A percentile compares a stretch with the other conserved stretches of the same genome.
These are phyloP conservation scores for Gallinago undulata DNA, from an alignment of 2,113 vertebrate species.

Conservation along the genomic window DNA sequence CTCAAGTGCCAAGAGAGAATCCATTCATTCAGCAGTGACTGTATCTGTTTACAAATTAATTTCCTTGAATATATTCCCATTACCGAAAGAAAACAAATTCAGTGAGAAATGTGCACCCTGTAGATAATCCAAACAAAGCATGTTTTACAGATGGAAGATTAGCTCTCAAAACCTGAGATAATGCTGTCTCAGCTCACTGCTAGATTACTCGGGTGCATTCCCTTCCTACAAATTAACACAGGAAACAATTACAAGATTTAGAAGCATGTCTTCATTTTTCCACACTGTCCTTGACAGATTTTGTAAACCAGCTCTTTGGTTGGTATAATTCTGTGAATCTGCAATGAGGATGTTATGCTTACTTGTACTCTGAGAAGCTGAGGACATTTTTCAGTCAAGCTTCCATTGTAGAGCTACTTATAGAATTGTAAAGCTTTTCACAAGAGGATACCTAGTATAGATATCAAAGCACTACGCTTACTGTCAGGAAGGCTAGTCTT, in stretches of 20 bases:
- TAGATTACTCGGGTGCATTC: background rate
- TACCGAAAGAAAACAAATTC: conserved; percentile 63
- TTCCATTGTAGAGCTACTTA: background rate
- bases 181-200: background rate
- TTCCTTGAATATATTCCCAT: conserved; percentile 66
- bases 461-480: background rate
- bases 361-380: background rate
- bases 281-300: background rate
- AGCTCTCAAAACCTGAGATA: conserved; percentile 61
- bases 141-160: conserved; percentile 72
- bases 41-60: conserved; percentile 71
- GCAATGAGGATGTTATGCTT: background rate
- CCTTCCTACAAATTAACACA: background rate
- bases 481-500: background rate
- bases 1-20: conserved; percentile 59
- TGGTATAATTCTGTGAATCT: background rate
- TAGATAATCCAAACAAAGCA: conserved; percentile 67
- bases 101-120: conserved; percentile 33
- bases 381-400: background rate
- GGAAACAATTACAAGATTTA: conserved; percentile 15
- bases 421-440: background rate
- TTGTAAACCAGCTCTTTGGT: background rate
- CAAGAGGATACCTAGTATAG: background rate
- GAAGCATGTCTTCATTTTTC: background rate
- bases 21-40: conserved; percentile 34